Base-by-base conservation (phyloP, 2,797 vertebrate species). In the Anas flavirostris region DNA sequence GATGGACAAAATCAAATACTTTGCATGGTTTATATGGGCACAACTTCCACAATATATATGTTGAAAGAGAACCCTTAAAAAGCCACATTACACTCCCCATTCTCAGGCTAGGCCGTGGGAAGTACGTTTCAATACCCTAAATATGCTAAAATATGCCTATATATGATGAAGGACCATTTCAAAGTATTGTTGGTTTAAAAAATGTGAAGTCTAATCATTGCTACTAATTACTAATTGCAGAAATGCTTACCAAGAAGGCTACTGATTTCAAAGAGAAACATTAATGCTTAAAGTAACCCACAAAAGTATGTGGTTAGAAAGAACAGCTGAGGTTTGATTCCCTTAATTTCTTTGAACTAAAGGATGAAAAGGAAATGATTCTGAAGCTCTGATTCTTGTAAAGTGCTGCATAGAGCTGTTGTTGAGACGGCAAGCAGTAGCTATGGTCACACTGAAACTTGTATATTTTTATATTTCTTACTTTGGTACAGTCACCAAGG, bases 191-290 rank as follows among this genome's bases (percentile, higher is more conserved):
- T 56, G 6, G 12, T 60, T 89, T 74, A 3, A 88, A 91, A 90
- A 90, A 83, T 9, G 3, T 63, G 19, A 82, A 44, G 23, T 33
- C 39, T 92, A 72, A 46, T 67, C 12, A 6, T 29, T 77, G 12
- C 5, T 67, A 22, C 46, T 82, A 91, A 91, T 93, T 82, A 46
- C 23, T 82, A 91, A 91, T 91, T 82, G 46, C 26, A 39, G 33
- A 76, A 95, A 46, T 48, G 63, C 41, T 35, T 41, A 46, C 12
- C 39, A 64, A 55, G 33, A 69, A 53, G 7, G 6, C 33, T 87
- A 66, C 35, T 37, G 56, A 50, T 91, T 93, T 75, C 58, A 39
- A 82, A 93, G 29, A 35, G 44, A 88, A 77, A 64, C 7, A 22
- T 39, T 87, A 89, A 46, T 35, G 14, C 33, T 80, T 15, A 62